Evolutionary conservation across 2,797 vertebrate species (phyloP), one percentile per base, ranked within the genome.

Genomic region (Hoplostethus atlanticus): DNA sequence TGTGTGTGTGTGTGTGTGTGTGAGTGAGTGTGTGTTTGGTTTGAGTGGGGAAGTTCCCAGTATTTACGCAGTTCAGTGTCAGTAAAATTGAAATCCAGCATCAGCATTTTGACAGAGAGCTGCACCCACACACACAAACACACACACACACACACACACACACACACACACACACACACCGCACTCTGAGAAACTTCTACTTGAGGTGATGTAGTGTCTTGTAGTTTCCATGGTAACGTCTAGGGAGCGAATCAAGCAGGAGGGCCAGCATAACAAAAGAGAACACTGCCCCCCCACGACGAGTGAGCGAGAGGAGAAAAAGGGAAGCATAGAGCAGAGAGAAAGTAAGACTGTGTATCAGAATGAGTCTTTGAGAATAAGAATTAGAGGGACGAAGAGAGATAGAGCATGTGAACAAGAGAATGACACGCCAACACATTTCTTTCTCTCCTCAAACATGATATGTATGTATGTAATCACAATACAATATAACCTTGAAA

Each of bases 181-280:
- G 68, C 86, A 86, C 80, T 80, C 81, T 55, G 65, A 91, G 83
- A 93, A 94, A 95, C 89, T 93, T 94, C 81, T 84, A 90, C 88
- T 91, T 91, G 86, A 90, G 90, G 88, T 88, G 87, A 93, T 91
- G 89, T 90, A 90, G 92, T 94, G 91, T 92, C 91, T 94, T 91
- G 87, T 92, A 91, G 95, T 95, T 95, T 94, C 94, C 93, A 95
- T 95, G 93, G 94, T 86, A 94, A 95, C 95, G 85, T 88, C 86
- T 83, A 89, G 84, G 82, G 88, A 92, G 86, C 74, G 55, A 87
- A 88, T 92, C 89, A 87, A 86, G 84, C 75, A 90, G 86, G 91
- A 92, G 88, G 92, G 79, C 86, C 80, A 85, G 85, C 79, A 71
- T 86, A 93, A 89, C 88, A 90, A 94, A 93, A 93, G 91, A 81